Percentiles rank a stretch among this genome's conserved stretches.
Conservation (phyloP, 2,888 invertebrate genomes). For the Euzetes globulus region DNA sequence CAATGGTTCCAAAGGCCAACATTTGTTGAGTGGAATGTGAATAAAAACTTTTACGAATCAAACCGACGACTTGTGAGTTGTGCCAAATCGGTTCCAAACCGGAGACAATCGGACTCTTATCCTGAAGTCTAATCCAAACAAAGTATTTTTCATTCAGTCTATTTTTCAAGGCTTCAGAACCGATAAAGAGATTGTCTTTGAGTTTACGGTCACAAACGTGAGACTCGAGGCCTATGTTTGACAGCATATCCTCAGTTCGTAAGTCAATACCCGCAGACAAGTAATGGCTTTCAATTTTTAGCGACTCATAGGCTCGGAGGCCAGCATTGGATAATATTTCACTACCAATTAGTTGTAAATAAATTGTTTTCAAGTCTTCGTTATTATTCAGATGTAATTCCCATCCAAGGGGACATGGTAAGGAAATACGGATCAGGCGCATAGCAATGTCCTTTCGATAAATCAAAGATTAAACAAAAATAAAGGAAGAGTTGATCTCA, state of each 20-base stretch:
- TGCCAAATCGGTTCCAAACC: slow-evolving; percentile 16
- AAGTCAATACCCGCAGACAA: neutral
- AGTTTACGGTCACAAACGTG: neutral
- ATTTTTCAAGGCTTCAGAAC: neutral
- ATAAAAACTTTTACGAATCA: slow-evolving; percentile 3
- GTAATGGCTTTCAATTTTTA: slow-evolving; percentile 1
- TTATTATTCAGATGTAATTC: slow-evolving; percentile 17
- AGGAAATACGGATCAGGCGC: neutral
- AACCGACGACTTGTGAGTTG: neutral
- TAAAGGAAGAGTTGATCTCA: neutral
- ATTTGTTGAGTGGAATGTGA: neutral
- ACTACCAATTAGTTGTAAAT: neutral
- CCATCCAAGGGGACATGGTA: neutral
- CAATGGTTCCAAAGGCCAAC: neutral
- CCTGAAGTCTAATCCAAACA: neutral
- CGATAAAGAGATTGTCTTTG: neutral
- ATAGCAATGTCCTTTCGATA: neutral
- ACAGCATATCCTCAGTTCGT: slow-evolving; percentile 2
- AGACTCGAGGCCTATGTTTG: neutral
- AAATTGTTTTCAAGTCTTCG: neutral
- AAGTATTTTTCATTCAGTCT: neutral
- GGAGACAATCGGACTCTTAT: neutral
- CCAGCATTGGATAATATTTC: neutral
- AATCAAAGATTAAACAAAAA: neutral
- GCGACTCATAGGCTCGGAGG: neutral